Evolutionary conservation across 1,140 invertebrate species (phyloP).

Genomic region (Megathymus violae): DNA sequence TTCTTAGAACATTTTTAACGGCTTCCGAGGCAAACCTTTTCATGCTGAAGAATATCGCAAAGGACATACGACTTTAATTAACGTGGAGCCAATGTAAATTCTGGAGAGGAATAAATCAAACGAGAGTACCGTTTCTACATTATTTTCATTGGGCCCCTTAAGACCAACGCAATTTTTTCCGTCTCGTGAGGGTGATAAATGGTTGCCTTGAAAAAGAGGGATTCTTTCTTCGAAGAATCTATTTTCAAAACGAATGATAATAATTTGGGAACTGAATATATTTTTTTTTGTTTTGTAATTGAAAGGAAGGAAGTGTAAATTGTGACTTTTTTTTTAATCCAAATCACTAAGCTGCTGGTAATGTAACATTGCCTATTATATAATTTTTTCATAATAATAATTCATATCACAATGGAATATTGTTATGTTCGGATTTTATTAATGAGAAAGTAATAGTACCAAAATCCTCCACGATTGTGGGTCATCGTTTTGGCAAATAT

Average conservation of each 20-base stretch:
- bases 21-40: neutral
- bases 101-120: slow-evolving; percentile 51
- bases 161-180: slow-evolving; percentile 63
- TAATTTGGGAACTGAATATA: slow-evolving; percentile 27
- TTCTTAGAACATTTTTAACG: slow-evolving; percentile 19
- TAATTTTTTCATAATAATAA: no score
- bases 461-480: no score
- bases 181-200: slow-evolving; percentile 60
- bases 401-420: no score
- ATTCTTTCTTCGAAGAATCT: slow-evolving; percentile 44
- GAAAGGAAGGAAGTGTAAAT: slow-evolving; percentile 17
- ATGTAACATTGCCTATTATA: no score
- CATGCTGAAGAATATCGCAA: slow-evolving; percentile 11
- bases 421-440: no score
- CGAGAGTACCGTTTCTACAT: slow-evolving; percentile 43
- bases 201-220: slow-evolving; percentile 52
- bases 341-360: no score
- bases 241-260: slow-evolving; percentile 14
- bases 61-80: slow-evolving; percentile 45
- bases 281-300: no score
- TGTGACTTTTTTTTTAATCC: no score
- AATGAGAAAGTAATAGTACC: no score
- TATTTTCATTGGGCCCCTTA: slow-evolving; percentile 50
- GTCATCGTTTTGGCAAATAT: no score
- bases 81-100: slow-evolving; percentile 34